Conservation (phyloP, 2,797 vertebrate genomes). For the Fistularia commersonii region DNA sequence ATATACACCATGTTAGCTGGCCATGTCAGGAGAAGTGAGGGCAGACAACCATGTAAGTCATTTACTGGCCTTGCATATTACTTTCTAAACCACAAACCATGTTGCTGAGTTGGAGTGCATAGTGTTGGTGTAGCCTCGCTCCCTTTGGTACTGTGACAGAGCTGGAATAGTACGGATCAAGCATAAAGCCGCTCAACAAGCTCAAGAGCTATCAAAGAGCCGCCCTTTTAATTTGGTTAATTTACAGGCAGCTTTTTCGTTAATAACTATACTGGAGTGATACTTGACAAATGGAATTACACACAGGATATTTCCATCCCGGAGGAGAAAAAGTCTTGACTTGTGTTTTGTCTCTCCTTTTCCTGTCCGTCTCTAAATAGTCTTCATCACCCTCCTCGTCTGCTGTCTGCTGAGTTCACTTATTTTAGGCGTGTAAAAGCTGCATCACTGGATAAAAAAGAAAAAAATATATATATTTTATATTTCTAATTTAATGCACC, state of each 20-base stretch:
- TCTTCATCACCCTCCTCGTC: slow-evolving; percentile 1
- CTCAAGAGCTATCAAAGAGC: slow-evolving; percentile 66
- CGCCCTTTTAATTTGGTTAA: slow-evolving; percentile 73
- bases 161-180: slow-evolving; percentile 62
- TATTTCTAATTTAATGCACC: too few relatives aligned
- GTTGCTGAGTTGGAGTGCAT: slow-evolving; percentile 56
- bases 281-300: slow-evolving; percentile 74
- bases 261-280: slow-evolving; percentile 72
- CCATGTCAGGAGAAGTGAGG: slow-evolving; percentile 56
- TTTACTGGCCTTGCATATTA: slow-evolving; percentile 57
- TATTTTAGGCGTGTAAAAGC: too few relatives aligned
- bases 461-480: too few relatives aligned
- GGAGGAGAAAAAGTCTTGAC: slow-evolving; percentile 46
- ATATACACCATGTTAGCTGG: slow-evolving; percentile 64
- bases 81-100: slow-evolving; percentile 58
- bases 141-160: slow-evolving; percentile 65
- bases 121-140: slow-evolving; percentile 48
- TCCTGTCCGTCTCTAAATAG: background rate
- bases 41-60: slow-evolving; percentile 58
- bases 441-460: too few relatives aligned
- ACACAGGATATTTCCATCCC: slow-evolving; percentile 56
- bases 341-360: slow-evolving; percentile 22
- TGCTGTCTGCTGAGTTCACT: background rate
- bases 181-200: slow-evolving; percentile 67
- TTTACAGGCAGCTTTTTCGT: slow-evolving; percentile 69